Base-by-base conservation (phyloP, 2,113 vertebrate species). In the Mohoua ochrocephala region DNA sequence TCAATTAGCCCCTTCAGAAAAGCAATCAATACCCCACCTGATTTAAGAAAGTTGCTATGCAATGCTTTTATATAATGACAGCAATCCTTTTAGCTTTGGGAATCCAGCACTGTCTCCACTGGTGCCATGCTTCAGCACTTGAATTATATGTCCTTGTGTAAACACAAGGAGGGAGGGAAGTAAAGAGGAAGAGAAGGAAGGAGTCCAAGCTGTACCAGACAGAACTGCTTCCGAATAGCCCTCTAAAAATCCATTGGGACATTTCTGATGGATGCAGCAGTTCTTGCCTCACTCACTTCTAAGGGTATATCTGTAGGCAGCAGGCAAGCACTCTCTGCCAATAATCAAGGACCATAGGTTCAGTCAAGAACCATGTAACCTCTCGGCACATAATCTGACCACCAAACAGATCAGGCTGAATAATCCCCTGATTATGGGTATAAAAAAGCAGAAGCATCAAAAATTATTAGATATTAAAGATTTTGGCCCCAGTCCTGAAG, bases 1-100 rank as follows among this genome's bases (percentile, higher is more conserved):
- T 96, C 89, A 91, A 76, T 94, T 90, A 95, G 64, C 16, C 56
- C 54, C n/a, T 74, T 94, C 79, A 90, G 67, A 83, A 89, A 81
- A 68, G 60, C 60, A 95, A 94, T 96, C 53, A 0, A 97, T 96
- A 93, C 2, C 11, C 12, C 13, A 74, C 35, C 49, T 84, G 71
- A 88, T 93, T 94, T 87, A 95, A 95, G 92, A 69, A 96, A 84
- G 81, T 70, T 87, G 44, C 76, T 84, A 44, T 30, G n/a, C 41
- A 77, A 45, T 81, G 39, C 26, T 87, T 91, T 76, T 69, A 31
- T 65, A 59, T 44, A 87, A 81, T 33, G 50, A 54, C 60, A 85
- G 67, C 41, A 80, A 82, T 80, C 20, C 54, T 49, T 64, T 77
- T n/a, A 88, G 44, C 68, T 94, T 93, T 86, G 64, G 33, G 59